These are phyloP conservation scores for Notolepis coatsorum DNA, from an alignment of 2,797 vertebrate genomes.

Conservation along the genomic window DNA sequence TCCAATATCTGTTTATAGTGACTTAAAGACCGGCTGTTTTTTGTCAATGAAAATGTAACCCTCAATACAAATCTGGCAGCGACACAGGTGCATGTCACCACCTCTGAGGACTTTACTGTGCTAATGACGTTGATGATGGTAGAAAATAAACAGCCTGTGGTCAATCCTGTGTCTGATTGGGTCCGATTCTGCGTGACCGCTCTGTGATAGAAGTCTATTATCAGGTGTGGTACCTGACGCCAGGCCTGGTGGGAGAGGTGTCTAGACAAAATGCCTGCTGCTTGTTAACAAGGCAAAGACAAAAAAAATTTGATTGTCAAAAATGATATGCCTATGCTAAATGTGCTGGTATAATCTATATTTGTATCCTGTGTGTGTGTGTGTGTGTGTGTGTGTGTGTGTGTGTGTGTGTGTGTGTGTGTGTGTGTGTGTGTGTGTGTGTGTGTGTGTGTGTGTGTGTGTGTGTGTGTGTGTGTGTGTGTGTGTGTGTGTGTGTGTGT, in stretches of 20 bases:
- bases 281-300: constrained; percentile 33
- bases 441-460: too few relatives aligned
- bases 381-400: too few relatives aligned
- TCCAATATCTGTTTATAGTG: too few relatives aligned
- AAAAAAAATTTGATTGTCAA: constrained; percentile 18
- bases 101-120: constrained; percentile 28
- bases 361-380: too few relatives aligned
- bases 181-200: constrained; percentile 48
- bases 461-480: too few relatives aligned
- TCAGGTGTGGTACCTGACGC: constrained; percentile 33
- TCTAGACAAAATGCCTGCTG: constrained; percentile 33
- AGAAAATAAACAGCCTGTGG: constrained; percentile 15
- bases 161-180: constrained; percentile 44
- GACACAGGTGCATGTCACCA: constrained; percentile 2
- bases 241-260: constrained; percentile 28
- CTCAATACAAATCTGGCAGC: too few relatives aligned
- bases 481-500: too few relatives aligned
- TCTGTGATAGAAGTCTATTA: constrained; percentile 57
- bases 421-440: too few relatives aligned
- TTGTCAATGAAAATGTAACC: too few relatives aligned
- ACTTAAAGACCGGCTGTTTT: too few relatives aligned
- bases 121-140: constrained; percentile 32
- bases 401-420: too few relatives aligned
- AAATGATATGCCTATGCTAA: background rate
- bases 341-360: background rate